phyloP scores from a whole-genome alignment of 1,140 invertebrate genomes.

The Dinoponera quadriceps region DNA sequence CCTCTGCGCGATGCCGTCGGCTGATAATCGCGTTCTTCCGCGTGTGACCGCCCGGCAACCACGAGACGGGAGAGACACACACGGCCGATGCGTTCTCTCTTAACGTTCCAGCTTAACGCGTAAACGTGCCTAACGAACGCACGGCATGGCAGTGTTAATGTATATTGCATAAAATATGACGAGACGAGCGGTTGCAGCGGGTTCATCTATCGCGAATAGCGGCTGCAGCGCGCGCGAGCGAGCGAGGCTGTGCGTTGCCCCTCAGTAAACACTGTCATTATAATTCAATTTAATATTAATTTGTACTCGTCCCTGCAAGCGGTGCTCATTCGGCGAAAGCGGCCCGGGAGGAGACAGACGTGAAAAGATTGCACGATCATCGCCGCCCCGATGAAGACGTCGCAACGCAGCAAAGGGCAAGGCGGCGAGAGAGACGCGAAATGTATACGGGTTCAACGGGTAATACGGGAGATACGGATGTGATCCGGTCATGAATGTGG shows the following conservation, averaged over 20 bases:
- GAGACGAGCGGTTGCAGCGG: slow-evolving; percentile 68
- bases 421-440: slow-evolving; percentile 7
- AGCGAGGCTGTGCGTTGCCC: slow-evolving; percentile 40
- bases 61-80: not conserved
- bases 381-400: slow-evolving; percentile 47
- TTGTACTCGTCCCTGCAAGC: slow-evolving; percentile 71
- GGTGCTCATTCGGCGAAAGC: slow-evolving; percentile 66
- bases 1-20: not conserved
- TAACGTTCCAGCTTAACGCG: slow-evolving; percentile 4
- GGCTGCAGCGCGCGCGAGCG: slow-evolving; percentile 42
- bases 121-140: slow-evolving; percentile 55
- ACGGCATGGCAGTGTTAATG: slow-evolving; percentile 59
- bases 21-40: slow-evolving; percentile 1
- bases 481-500: not conserved
- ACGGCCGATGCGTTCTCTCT: not conserved
- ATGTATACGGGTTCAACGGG: not conserved
- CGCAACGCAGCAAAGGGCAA: not conserved
- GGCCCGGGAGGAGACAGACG: slow-evolving; percentile 8
- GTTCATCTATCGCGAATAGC: slow-evolving; percentile 67
- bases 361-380: slow-evolving; percentile 60
- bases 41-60: not conserved
- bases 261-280: slow-evolving; percentile 78
- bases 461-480: not conserved
- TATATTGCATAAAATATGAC: slow-evolving; percentile 71
- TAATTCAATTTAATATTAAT: slow-evolving; percentile 81